Evolutionary conservation across 2,888 invertebrate genomes (phyloP).

Genomic region (Lithophane semibrunnea): DNA sequence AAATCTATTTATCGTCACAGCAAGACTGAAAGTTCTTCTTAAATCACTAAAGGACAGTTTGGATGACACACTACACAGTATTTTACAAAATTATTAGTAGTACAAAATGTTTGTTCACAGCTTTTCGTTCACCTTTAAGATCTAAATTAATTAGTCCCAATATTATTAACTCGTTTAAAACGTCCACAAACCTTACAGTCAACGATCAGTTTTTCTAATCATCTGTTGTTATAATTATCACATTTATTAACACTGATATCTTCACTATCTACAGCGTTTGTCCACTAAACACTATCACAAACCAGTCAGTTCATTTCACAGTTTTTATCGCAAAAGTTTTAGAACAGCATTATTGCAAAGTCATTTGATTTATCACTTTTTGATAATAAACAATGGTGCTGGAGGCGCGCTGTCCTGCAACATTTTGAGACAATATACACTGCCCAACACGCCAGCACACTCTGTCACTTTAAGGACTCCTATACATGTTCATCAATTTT

Average conservation of each 20-base stretch:
- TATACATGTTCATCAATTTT: slow-evolving; percentile 91
- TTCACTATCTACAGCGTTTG: slow-evolving; percentile 51
- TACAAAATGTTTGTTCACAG: slow-evolving; percentile 29
- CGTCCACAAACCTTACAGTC: slow-evolving; percentile 52
- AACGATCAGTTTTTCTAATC: slow-evolving; percentile 39
- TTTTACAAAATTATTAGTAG: slow-evolving; percentile 21
- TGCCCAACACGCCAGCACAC: slow-evolving; percentile 89
- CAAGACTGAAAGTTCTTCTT: not conserved
- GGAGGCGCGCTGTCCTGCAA: slow-evolving; percentile 83
- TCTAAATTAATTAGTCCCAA: slow-evolving; percentile 17
- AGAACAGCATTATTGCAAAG: slow-evolving; percentile 83
- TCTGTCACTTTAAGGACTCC: slow-evolving; percentile 91
- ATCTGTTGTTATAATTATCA: slow-evolving; percentile 61
- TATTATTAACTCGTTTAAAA: slow-evolving; percentile 33
- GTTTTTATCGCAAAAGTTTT: slow-evolving; percentile 72
- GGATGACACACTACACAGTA: not conserved
- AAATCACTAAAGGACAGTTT: not conserved
- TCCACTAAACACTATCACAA: slow-evolving; percentile 68
- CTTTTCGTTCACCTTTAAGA: slow-evolving; percentile 4
- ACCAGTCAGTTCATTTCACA: slow-evolving; percentile 68
- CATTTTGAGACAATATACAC: slow-evolving; percentile 90
- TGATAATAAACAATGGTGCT: slow-evolving; percentile 88
- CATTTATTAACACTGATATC: slow-evolving; percentile 57
- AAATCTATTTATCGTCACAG: not conserved
- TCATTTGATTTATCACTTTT: slow-evolving; percentile 90